Conservation (phyloP, 35 echinoderm and acorn worm genomes). For the Ptychodera flava region DNA sequence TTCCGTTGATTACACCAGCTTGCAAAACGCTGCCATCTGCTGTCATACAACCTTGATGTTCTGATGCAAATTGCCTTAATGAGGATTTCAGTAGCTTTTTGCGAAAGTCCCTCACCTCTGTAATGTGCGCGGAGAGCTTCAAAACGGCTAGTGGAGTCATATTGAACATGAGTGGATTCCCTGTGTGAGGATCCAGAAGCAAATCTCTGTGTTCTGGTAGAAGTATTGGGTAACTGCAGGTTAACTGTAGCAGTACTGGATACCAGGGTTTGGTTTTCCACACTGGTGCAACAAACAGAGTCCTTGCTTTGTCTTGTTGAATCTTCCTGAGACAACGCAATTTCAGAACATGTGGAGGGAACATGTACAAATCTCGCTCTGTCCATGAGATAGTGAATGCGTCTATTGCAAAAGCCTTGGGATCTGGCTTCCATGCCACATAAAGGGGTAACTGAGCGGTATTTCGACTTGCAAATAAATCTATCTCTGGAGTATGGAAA, state of each 20-base stretch:
- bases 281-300: slow-evolving; percentile 50
- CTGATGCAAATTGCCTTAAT: background rate
- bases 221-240: slow-evolving; percentile 19
- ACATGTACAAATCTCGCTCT: slow-evolving; percentile 45
- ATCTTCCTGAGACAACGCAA: slow-evolving; percentile 48
- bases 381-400: slow-evolving; percentile 58
- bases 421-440: slow-evolving; percentile 78
- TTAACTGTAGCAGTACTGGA: slow-evolving; percentile 32
- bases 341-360: slow-evolving; percentile 46
- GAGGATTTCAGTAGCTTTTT: background rate
- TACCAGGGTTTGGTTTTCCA: slow-evolving; percentile 83
- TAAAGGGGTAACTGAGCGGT: slow-evolving; percentile 48
- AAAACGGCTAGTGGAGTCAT: slow-evolving; percentile 15
- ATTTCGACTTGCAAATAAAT: slow-evolving; percentile 63
- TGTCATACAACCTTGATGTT: slow-evolving; percentile 6
- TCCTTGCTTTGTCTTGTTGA: slow-evolving; percentile 37
- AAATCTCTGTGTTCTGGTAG: background rate
- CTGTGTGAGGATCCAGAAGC: background rate
- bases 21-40: no score
- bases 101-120: slow-evolving; percentile 14
- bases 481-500: slow-evolving; percentile 45
- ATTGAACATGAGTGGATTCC: slow-evolving; percentile 15
- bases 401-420: slow-evolving; percentile 53
- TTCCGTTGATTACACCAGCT: no score
- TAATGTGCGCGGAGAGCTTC: slow-evolving; percentile 17